Evolutionary conservation across 35 echinoderm and acorn worm genomes (phyloP).

Genomic region (Anneissia japonica): DNA sequence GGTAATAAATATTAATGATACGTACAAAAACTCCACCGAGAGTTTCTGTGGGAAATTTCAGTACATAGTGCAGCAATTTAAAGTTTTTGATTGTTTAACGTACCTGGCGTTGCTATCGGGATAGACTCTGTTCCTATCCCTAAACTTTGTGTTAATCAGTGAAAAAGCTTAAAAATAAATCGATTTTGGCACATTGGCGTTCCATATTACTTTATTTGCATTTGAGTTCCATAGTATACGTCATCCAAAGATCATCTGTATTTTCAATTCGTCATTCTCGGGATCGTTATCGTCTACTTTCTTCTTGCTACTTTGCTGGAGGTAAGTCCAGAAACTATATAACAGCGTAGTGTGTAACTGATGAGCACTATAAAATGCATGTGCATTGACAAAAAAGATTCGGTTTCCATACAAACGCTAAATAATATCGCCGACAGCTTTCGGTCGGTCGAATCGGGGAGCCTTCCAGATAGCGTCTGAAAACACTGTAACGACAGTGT

Average conservation of each 20-base stretch:
- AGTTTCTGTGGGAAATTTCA: no score
- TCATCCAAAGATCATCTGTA: slow-evolving; percentile 11
- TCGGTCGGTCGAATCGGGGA: no score
- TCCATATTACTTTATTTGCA: not conserved
- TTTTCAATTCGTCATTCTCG: slow-evolving; percentile 59
- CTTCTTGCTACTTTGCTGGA: slow-evolving; percentile 57
- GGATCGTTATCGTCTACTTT: slow-evolving; percentile 57
- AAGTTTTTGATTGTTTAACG: not conserved
- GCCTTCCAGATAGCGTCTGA: no score
- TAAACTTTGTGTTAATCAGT: not conserved
- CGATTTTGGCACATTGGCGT: not conserved
- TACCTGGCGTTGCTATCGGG: not conserved
- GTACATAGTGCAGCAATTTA: no score
- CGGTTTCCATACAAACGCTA: no score
- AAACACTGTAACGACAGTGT: no score
- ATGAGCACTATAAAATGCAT: no score
- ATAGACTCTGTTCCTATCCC: not conserved
- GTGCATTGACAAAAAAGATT: no score
- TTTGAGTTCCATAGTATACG: not conserved
- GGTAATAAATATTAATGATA: no score
- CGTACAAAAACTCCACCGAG: no score
- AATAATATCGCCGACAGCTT: no score
- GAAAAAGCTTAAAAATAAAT: not conserved
- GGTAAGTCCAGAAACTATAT: slow-evolving; percentile 29
- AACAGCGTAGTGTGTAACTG: no score